phyloP scores from a whole-genome alignment of 2,888 invertebrate genomes.

The Ochropleura leucogaster region DNA sequence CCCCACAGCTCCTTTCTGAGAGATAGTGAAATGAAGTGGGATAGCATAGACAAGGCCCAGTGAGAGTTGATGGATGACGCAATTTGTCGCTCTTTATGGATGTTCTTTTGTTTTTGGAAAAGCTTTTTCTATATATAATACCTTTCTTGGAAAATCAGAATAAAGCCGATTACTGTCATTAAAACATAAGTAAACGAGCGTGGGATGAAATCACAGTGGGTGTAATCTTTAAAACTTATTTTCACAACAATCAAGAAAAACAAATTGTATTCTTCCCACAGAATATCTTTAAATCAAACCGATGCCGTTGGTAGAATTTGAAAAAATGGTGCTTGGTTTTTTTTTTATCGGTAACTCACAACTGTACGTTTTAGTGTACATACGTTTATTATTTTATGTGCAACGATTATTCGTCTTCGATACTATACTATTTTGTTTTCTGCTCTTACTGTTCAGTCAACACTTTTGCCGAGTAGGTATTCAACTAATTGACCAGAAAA shows the following conservation, averaged over 20 bases:
- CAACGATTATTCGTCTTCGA: background rate
- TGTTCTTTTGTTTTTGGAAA: background rate
- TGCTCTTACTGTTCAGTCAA: background rate
- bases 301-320: background rate
- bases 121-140: background rate
- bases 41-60: background rate
- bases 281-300: background rate
- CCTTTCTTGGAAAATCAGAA: background rate
- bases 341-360: background rate
- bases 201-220: conserved; percentile 3
- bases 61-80: background rate
- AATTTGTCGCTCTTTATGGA: background rate
- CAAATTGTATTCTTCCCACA: background rate
- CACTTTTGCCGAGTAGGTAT: background rate
- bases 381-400: too few species aligned
- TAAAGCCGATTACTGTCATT: background rate
- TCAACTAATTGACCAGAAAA: background rate
- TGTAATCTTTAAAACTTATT: conserved; percentile 6
- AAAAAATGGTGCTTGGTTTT: background rate
- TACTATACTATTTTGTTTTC: background rate
- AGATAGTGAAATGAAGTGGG: background rate
- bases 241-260: background rate
- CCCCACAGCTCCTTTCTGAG: background rate
- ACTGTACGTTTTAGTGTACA: background rate
- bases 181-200: background rate